Conservation (phyloP, 92 coral and sea anemone genomes). For the Phymanthus crucifer region DNA sequence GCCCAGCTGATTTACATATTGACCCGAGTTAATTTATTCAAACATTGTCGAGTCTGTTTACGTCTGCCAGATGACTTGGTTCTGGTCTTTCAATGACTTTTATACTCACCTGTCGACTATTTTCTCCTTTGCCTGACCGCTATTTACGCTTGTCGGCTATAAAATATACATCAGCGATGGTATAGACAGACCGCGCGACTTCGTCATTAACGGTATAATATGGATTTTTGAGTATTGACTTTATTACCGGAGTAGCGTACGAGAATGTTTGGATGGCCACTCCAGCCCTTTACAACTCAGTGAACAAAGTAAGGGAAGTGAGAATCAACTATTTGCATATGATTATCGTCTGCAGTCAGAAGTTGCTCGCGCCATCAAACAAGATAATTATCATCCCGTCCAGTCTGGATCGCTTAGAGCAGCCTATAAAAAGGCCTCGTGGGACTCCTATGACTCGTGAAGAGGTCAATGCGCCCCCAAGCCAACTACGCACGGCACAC, state of each 20-base stretch:
- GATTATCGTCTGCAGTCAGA: not conserved
- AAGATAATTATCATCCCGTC: not conserved
- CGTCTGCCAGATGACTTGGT: conserved; percentile 30
- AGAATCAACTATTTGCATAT: not conserved
- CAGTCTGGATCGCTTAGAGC: not conserved
- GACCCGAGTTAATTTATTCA: conserved; percentile 24
- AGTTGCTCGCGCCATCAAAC: not conserved
- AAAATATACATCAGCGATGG: too few species aligned
- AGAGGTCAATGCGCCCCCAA: not conserved
- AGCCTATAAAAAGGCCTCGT: not conserved
- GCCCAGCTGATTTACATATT: conserved; percentile 26
- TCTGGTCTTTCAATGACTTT: not conserved
- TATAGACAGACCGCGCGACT: too few species aligned
- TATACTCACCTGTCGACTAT: not conserved
- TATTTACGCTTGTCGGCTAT: not conserved
- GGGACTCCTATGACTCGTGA: not conserved
- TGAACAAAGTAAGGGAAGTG: not conserved
- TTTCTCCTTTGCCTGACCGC: not conserved
- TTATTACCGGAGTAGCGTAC: not conserved
- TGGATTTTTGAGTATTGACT: too few species aligned
- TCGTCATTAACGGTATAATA: not conserved
- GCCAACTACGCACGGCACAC: not conserved
- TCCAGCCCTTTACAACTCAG: not conserved
- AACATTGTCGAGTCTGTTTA: conserved; percentile 38
- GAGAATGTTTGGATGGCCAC: not conserved